Evolutionary conservation across 2,797 vertebrate genomes (phyloP).

Genomic region (Acanthopagrus latus): DNA sequence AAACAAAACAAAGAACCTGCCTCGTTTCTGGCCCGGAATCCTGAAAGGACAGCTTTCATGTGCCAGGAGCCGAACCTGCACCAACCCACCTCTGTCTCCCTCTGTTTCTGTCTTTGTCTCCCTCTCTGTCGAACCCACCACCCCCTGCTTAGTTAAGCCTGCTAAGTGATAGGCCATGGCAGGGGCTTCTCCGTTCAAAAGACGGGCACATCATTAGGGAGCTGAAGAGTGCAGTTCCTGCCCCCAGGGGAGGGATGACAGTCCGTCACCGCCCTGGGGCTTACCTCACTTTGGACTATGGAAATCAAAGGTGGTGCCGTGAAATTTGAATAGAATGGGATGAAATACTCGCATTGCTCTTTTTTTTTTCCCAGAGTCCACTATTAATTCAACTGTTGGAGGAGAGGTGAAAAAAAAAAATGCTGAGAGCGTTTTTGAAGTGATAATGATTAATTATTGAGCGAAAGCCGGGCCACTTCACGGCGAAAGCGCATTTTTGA

Average conservation of each 20-base stretch:
- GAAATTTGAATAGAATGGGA: constrained; percentile 83
- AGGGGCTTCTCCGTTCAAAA: constrained; percentile 81
- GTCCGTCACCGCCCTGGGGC: constrained; percentile 81
- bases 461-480: constrained; percentile 21
- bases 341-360: constrained; percentile 65
- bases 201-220: constrained; percentile 86
- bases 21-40: constrained; percentile 54
- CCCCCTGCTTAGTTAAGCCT: constrained; percentile 77
- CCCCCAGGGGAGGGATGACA: constrained; percentile 86
- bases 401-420: constrained; percentile 19
- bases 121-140: constrained; percentile 57
- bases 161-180: constrained; percentile 85
- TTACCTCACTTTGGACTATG: constrained; percentile 83
- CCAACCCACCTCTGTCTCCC: constrained; percentile 66
- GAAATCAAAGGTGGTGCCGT: constrained; percentile 83
- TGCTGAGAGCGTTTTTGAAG: constrained; percentile 51
- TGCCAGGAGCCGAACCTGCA: constrained; percentile 60
- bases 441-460: constrained; percentile 55
- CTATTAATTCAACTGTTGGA: constrained; percentile 65
- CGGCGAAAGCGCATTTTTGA: constrained; percentile 25
- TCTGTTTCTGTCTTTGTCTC: constrained; percentile 63
- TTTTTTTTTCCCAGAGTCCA: constrained; percentile 25
- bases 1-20: constrained; percentile 22
- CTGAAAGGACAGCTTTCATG: constrained; percentile 71
- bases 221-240: constrained; percentile 81